Evolutionary conservation across 1,140 invertebrate species (phyloP).

Genomic region (Drosophila sulfurigaster): DNA sequence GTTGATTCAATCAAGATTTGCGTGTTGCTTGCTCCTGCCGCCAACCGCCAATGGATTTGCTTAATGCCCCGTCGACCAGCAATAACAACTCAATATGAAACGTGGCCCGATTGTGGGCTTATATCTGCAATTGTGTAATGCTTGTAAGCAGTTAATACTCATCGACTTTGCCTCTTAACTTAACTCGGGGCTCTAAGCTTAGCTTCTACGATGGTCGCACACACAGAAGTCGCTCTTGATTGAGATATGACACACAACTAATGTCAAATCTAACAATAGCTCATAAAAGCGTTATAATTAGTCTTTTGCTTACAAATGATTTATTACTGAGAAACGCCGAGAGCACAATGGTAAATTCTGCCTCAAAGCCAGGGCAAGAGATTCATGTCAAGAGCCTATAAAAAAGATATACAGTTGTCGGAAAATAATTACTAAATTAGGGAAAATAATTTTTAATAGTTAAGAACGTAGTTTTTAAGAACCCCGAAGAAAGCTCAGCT

Average conservation of each 20-base stretch:
- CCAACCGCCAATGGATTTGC: conserved; percentile 65
- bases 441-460: neutral
- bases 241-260: conserved; percentile 16
- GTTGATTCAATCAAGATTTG: conserved; percentile 82
- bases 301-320: conserved; percentile 1
- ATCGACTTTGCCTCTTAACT: conserved; percentile 28
- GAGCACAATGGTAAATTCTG: neutral
- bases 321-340: conserved; percentile 1
- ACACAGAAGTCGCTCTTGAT: conserved; percentile 17
- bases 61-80: conserved; percentile 62
- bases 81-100: conserved; percentile 73
- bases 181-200: conserved; percentile 14
- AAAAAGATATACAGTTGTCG: conserved; percentile 1
- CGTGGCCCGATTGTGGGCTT: conserved; percentile 68
- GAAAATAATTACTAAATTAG: neutral
- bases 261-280: conserved; percentile 17
- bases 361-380: neutral
- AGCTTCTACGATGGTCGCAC: neutral
- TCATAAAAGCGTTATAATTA: conserved; percentile 13
- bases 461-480: neutral
- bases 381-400: neutral
- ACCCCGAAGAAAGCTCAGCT: neutral
- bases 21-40: conserved; percentile 45
- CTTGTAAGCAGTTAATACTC: conserved; percentile 59
- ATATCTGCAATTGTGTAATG: conserved; percentile 58